Evolutionary conservation across 2,797 vertebrate genomes (phyloP).

Genomic region (Ispidina picta): DNA sequence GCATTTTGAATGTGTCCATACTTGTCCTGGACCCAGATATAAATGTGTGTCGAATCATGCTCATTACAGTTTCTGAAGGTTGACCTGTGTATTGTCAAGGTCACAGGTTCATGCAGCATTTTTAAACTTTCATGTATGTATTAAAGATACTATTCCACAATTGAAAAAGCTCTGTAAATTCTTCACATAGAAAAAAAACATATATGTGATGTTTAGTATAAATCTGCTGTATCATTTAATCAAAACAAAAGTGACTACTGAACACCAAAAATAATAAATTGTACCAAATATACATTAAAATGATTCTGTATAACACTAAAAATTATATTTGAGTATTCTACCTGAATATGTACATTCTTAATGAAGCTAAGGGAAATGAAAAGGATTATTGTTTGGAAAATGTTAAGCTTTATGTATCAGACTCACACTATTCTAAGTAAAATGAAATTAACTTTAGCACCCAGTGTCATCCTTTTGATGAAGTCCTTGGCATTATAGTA

Average conservation of each 20-base stretch:
- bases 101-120: constrained; percentile 31
- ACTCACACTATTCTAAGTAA: neutral
- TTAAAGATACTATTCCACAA: constrained; percentile 46
- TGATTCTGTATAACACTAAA: constrained; percentile 4
- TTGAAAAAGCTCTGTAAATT: constrained; percentile 66
- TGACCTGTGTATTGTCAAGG: constrained; percentile 36
- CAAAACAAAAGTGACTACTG: constrained; percentile 60
- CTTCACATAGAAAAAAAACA: constrained; percentile 60
- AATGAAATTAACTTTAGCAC: neutral
- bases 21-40: neutral
- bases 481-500: neutral
- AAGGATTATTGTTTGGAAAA: constrained; percentile 16
- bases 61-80: constrained; percentile 50
- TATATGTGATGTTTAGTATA: constrained; percentile 51
- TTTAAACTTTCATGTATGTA: constrained; percentile 38
- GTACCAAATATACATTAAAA: constrained; percentile 59
- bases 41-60: constrained; percentile 9
- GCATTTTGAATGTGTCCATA: constrained; percentile 31
- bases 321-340: neutral
- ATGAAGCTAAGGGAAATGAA: constrained; percentile 49
- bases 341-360: constrained; percentile 37
- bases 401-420: constrained; percentile 8
- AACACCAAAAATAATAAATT: constrained; percentile 65
- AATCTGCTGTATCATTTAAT: constrained; percentile 59
- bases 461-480: neutral